Evolutionary conservation across 2,888 invertebrate species (phyloP).

Genomic region (Nomada fabriciana): DNA sequence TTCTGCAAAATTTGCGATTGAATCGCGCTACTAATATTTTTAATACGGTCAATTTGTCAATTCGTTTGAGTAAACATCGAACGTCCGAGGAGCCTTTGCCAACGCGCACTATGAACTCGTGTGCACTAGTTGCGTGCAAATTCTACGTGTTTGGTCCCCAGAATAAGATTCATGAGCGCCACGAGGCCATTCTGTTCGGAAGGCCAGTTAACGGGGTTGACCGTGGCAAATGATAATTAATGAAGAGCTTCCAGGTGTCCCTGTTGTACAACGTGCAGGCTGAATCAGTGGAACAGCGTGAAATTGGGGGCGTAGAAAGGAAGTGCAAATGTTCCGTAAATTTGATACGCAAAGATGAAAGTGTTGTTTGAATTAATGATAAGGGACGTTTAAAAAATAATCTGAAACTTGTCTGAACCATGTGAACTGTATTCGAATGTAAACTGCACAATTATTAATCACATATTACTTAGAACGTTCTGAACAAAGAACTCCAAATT

Average conservation of each 20-base stretch:
- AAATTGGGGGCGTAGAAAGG: no score
- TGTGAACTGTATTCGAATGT: background rate
- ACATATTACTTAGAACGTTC: background rate
- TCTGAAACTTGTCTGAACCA: background rate
- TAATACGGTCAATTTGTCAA: no score
- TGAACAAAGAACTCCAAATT: background rate
- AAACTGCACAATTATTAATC: background rate
- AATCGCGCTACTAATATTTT: no score
- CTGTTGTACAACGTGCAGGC: background rate
- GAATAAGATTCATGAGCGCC: constrained; percentile 72
- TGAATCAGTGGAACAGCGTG: background rate
- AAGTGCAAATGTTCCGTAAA: no score
- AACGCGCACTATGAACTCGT: no score
- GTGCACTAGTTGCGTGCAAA: constrained; percentile 54
- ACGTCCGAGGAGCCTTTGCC: no score
- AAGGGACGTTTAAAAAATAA: background rate
- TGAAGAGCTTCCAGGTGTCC: constrained; percentile 30
- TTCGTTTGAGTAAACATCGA: no score
- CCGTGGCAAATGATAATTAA: constrained; percentile 64
- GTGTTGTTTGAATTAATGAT: background rate
- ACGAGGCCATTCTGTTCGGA: constrained; percentile 50
- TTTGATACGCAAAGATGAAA: no score
- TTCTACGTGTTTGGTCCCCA: constrained; percentile 65
- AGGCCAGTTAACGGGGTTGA: constrained; percentile 43
- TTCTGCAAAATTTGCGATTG: no score